Conservation (phyloP, 2,888 invertebrate species). For the Tethea ocularis region DNA sequence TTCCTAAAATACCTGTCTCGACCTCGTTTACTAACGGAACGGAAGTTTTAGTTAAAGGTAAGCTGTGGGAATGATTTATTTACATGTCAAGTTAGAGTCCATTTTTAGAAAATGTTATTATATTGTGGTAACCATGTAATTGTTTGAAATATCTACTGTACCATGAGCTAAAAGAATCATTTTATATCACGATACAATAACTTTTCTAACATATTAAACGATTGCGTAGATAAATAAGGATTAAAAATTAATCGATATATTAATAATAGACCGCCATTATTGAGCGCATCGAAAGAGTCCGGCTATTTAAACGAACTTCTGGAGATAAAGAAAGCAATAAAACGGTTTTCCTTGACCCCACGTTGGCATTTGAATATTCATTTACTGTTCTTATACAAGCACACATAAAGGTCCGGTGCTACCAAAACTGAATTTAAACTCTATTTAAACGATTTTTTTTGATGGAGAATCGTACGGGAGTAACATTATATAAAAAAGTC, state of each 20-base stretch:
- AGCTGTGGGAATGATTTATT: no score
- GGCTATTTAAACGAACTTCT: background rate
- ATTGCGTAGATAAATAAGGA: background rate
- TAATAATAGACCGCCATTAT: background rate
- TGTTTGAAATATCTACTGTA: no score
- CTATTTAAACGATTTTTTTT: background rate
- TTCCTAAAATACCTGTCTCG: background rate
- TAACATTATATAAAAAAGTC: no score
- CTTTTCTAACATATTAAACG: background rate
- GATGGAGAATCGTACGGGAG: background rate
- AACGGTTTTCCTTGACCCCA: slow-evolving; percentile 1
- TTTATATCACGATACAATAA: no score
- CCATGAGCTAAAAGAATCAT: background rate
- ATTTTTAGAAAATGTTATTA: no score
- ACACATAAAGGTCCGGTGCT: background rate
- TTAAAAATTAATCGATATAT: background rate
- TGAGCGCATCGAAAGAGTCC: background rate
- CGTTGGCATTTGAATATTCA: background rate
- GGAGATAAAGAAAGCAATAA: background rate
- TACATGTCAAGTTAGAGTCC: no score
- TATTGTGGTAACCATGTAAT: no score
- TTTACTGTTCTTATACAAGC: background rate
- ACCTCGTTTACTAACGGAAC: background rate
- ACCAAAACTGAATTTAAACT: background rate
- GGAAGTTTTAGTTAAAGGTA: background rate